Base-by-base conservation (phyloP, 2,113 vertebrate species). In the Triplophysa siluroides region DNA sequence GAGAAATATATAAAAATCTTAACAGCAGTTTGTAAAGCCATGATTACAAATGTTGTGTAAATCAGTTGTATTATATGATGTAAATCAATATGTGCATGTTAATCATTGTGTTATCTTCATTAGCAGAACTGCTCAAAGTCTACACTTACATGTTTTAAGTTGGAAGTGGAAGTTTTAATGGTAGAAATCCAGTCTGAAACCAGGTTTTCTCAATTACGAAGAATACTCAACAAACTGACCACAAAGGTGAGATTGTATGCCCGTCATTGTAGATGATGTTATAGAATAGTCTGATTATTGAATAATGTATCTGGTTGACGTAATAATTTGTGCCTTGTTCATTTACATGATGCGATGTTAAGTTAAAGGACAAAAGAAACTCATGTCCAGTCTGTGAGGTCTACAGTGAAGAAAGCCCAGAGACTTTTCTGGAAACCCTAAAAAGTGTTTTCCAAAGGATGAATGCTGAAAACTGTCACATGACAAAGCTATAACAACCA, bases 81-180 rank as follows among this genome's bases (percentile, higher is more conserved):
- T 47, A 43, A 43, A 61, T 76, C 23, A 18, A 16, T 54, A 58
- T 62, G 45, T 33, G 41, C 50, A 43, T 47, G 10, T 21, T 19
- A 10, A 29, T 74, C 6, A 61, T 70, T 67, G 24, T 60, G 29
- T 21, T 16, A 19, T 80, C 11, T 79, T 26, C n/a, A 81, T 77
- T 71, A 83, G 77, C 87, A 88, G 87, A 86, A 82, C 50, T 88
- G 87, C 76, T 85, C 85, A 77, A 79, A 0, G 2, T 84, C 86
- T 50, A 85, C 80, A 23, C 9, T 88, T 21, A 12, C 0, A 5
- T 88, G 87, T 75, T 86, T 86, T 81, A 33, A 8, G 62, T 13
- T 73, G 18, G 87, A 88, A 33, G 14, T 75, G 2, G 21, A n/a
- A 0, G 86, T 88, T 33, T 66, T 88, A 61, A 1, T 78, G 18